Evolutionary conservation across 1,140 invertebrate genomes (phyloP).

Genomic region (Acromyrmex charruanus): DNA sequence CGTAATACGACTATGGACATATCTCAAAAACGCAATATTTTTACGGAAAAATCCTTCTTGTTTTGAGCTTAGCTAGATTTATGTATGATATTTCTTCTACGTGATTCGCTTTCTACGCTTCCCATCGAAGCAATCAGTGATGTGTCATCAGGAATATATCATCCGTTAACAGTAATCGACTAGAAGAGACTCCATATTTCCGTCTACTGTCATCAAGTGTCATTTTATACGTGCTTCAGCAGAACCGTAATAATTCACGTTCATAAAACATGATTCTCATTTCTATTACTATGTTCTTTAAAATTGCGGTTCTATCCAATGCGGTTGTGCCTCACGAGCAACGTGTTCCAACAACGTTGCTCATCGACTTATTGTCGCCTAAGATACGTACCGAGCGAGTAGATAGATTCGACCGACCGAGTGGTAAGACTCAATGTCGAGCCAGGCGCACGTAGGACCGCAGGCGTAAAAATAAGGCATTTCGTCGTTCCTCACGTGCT

Average conservation of each 20-base stretch:
- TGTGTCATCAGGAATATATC: constrained; percentile 18
- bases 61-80: constrained; percentile 20
- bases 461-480: constrained; percentile 61
- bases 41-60: constrained; percentile 37
- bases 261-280: neutral
- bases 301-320: neutral
- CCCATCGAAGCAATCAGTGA: constrained; percentile 46
- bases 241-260: constrained; percentile 34
- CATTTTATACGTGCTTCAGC: constrained; percentile 13
- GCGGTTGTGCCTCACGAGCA: neutral
- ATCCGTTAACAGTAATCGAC: constrained; percentile 34
- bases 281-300: neutral
- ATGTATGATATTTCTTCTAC: constrained; percentile 42
- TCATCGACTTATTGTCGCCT: constrained; percentile 52
- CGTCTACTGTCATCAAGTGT: neutral
- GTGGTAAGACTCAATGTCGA: constrained; percentile 62
- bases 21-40: constrained; percentile 50
- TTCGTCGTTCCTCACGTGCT: constrained; percentile 43
- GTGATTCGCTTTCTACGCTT: neutral
- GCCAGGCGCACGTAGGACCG: constrained; percentile 60
- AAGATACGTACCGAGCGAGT: constrained; percentile 26
- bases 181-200: constrained; percentile 28
- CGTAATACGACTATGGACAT: constrained; percentile 36
- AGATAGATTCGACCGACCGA: constrained; percentile 19
- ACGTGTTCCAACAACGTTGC: constrained; percentile 3